Conservation (phyloP, 1,140 invertebrate species). For the Leptinotarsa texana region DNA sequence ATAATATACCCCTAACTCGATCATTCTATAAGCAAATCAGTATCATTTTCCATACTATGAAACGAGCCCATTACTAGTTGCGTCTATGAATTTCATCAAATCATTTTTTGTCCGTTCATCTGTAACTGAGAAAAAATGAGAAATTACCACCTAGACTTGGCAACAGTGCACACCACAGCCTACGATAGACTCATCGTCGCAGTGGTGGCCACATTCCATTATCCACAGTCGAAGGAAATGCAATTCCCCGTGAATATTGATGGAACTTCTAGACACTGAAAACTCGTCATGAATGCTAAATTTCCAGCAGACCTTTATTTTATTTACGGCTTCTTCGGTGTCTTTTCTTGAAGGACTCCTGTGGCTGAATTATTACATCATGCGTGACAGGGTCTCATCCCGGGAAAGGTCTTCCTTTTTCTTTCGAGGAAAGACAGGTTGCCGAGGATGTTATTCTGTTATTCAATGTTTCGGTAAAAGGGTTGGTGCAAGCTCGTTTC, state of each 20-base stretch:
- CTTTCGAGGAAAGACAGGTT: neutral
- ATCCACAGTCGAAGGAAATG: slow-evolving; percentile 19
- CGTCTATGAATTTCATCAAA: too few relatives aligned
- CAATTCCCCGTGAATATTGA: slow-evolving; percentile 28
- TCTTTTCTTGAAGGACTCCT: neutral
- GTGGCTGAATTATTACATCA: slow-evolving; percentile 3
- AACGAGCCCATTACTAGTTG: too few relatives aligned
- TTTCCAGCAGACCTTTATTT: slow-evolving; percentile 12
- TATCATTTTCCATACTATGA: too few relatives aligned
- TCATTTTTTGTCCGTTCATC: too few relatives aligned
- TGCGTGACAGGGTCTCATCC: slow-evolving; percentile 4
- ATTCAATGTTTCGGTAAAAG: neutral
- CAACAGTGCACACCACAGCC: neutral
- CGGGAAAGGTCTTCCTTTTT: neutral
- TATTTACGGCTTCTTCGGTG: slow-evolving; percentile 22
- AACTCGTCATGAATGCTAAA: slow-evolving; percentile 23
- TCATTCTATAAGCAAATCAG: too few relatives aligned
- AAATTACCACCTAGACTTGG: neutral
- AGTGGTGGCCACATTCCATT: slow-evolving; percentile 19
- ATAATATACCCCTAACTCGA: too few relatives aligned
- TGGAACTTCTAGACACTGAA: slow-evolving; percentile 17
- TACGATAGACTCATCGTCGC: neutral
- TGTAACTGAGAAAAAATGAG: too few relatives aligned
- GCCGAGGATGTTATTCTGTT: neutral
- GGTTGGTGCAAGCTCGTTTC: neutral